Conservation (phyloP, 2,113 vertebrate genomes). For the Myotis lucifugus region DNA sequence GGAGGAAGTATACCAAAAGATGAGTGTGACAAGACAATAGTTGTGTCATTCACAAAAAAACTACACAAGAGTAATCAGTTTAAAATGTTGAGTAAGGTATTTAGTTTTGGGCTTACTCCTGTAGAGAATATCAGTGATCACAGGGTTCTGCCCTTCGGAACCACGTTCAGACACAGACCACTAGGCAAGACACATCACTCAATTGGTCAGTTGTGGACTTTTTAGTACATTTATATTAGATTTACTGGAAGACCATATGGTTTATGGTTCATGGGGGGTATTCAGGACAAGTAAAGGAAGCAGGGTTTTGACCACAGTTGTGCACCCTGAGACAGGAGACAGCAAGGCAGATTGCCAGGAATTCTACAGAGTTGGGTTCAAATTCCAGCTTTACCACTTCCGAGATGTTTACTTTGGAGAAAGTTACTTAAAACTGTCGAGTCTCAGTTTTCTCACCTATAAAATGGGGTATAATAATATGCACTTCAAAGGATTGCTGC, state of each 20-base stretch:
- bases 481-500: slow-evolving; percentile 13
- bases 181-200: not conserved
- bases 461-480: slow-evolving; percentile 38
- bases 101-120: not conserved
- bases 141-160: not conserved
- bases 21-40: not conserved
- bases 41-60: not conserved
- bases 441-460: slow-evolving; percentile 51
- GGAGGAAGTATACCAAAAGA: not conserved
- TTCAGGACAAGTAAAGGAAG: slow-evolving; percentile 50
- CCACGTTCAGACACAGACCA: slow-evolving; percentile 16
- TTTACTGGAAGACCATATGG: slow-evolving; percentile 58
- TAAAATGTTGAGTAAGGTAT: not conserved
- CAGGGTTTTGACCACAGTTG: slow-evolving; percentile 38
- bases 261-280: slow-evolving; percentile 47
- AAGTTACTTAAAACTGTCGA: not conserved
- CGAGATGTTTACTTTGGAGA: slow-evolving; percentile 16
- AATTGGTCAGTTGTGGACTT: slow-evolving; percentile 18
- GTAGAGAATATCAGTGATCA: not conserved
- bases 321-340: not conserved
- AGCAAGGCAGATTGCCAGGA: not conserved
- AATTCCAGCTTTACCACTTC: slow-evolving; percentile 31
- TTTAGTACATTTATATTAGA: slow-evolving; percentile 38
- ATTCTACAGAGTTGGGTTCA: slow-evolving; percentile 52
- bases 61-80: not conserved